phyloP scores from a whole-genome alignment of 2,888 invertebrate species.

The Mesorhabditis belari region DNA sequence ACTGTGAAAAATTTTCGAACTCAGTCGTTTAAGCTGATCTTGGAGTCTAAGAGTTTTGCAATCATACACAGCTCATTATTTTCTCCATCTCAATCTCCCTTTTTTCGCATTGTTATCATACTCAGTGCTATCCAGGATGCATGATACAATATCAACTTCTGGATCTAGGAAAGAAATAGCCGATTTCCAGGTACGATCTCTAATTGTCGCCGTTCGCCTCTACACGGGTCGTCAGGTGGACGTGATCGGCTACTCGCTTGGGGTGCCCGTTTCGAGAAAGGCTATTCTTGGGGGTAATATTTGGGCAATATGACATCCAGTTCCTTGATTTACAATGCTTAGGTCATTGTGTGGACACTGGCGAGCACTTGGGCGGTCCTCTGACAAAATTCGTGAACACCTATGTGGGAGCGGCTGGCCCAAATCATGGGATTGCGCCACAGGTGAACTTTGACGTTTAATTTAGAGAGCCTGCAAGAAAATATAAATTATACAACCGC shows the following conservation, averaged over 20 bases:
- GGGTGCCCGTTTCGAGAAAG: conserved; percentile 49
- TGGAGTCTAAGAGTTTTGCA: too few relatives aligned
- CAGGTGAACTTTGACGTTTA: conserved; percentile 35
- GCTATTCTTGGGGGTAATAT: conserved; percentile 46
- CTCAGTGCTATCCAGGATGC: too few relatives aligned
- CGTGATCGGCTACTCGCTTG: conserved; percentile 49
- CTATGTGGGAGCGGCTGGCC: conserved; percentile 49
- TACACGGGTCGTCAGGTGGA: too few relatives aligned
- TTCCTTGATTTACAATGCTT: neutral
- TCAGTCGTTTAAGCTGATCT: too few relatives aligned
- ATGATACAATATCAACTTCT: too few relatives aligned
- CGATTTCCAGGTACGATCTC: conserved; percentile 39
- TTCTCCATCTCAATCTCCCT: too few relatives aligned
- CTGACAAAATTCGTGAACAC: conserved; percentile 46
- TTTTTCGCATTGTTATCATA: too few relatives aligned
- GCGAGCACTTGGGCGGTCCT: conserved; percentile 42
- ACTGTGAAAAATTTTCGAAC: too few relatives aligned
- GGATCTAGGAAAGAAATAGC: too few relatives aligned
- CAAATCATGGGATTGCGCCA: conserved; percentile 47
- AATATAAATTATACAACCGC: too few relatives aligned
- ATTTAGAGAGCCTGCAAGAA: too few relatives aligned
- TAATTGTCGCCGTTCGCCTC: conserved; percentile 50
- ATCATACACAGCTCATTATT: too few relatives aligned
- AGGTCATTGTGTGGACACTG: conserved; percentile 49
- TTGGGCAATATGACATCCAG: neutral